These are phyloP conservation scores for Takifugu ocellatus DNA, from an alignment of 2,797 vertebrate genomes.

Conservation along the genomic window DNA sequence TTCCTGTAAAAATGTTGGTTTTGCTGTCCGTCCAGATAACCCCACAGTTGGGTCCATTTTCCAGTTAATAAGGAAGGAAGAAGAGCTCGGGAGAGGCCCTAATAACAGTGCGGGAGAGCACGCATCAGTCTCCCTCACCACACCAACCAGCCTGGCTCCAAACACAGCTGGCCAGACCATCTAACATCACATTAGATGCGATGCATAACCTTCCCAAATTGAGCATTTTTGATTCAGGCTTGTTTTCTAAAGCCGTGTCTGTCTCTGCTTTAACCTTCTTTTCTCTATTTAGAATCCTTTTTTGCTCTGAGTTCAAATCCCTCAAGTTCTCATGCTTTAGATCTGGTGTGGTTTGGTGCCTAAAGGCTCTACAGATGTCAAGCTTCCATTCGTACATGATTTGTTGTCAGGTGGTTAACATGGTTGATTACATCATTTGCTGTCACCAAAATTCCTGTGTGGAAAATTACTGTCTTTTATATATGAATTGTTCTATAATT, in stretches of 20 bases:
- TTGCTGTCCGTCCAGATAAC: slow-evolving; percentile 55
- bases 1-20: slow-evolving; percentile 32
- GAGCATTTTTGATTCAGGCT: slow-evolving; percentile 57
- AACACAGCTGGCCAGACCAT: slow-evolving; percentile 58
- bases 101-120: slow-evolving; percentile 65
- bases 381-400: no score
- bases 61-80: slow-evolving; percentile 55
- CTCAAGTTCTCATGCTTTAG: no score
- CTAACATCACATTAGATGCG: slow-evolving; percentile 60
- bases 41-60: slow-evolving; percentile 56
- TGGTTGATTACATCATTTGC: no score
- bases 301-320: slow-evolving; percentile 28
- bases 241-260: slow-evolving; percentile 1
- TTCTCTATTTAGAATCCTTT: not conserved
- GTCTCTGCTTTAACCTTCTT: slow-evolving; percentile 15
- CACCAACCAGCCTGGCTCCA: slow-evolving; percentile 67
- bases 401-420: no score
- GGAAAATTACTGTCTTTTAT: no score
- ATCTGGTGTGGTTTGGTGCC: no score
- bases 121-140: slow-evolving; percentile 66
- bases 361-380: no score
- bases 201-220: slow-evolving; percentile 45
- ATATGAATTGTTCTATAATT: no score
- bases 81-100: slow-evolving; percentile 49
- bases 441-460: no score